Evolutionary conservation across 2,113 vertebrate species (phyloP).

Genomic region (Pseudonaja textilis): DNA sequence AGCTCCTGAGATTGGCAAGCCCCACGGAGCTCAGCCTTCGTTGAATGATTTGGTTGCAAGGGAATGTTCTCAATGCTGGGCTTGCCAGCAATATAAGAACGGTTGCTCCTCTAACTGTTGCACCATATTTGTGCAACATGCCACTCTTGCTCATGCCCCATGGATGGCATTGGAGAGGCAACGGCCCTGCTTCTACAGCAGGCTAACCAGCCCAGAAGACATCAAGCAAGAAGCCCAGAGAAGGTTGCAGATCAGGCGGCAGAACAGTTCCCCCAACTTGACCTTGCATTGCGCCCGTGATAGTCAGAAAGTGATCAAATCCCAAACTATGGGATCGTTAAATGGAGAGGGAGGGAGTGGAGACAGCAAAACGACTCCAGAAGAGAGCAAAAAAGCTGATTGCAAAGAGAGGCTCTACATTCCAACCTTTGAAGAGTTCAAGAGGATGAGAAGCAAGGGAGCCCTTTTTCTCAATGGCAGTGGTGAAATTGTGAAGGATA

Average conservation of each 20-base stretch:
- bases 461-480: conserved; percentile 20
- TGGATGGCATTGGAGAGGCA: conserved; percentile 12
- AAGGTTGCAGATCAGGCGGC: conserved; percentile 77
- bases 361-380: conserved; percentile 22
- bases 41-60: conserved; percentile 41
- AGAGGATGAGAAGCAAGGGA: conserved; percentile 81
- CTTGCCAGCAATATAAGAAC: conserved; percentile 35
- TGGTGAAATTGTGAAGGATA: conserved; percentile 6
- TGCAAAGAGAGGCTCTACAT: conserved; percentile 76
- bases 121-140: conserved; percentile 26
- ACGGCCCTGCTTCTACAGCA: conserved; percentile 54
- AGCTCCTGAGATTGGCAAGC: conserved; percentile 71
- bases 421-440: conserved; percentile 88
- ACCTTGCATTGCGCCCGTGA: conserved; percentile 59
- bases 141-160: conserved; percentile 37
- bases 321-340: conserved; percentile 71
- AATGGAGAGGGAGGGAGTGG: conserved; percentile 29
- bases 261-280: conserved; percentile 82
- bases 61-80: conserved; percentile 50
- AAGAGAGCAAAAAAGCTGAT: conserved; percentile 56
- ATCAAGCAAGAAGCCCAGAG: conserved; percentile 83
- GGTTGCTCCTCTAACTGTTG: conserved; percentile 50
- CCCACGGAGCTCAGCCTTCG: conserved; percentile 70
- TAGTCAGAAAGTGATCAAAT: conserved; percentile 62
- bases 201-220: conserved; percentile 75